phyloP scores from a whole-genome alignment of 2,113 vertebrate species.

The Rhadina sibilatrix region DNA sequence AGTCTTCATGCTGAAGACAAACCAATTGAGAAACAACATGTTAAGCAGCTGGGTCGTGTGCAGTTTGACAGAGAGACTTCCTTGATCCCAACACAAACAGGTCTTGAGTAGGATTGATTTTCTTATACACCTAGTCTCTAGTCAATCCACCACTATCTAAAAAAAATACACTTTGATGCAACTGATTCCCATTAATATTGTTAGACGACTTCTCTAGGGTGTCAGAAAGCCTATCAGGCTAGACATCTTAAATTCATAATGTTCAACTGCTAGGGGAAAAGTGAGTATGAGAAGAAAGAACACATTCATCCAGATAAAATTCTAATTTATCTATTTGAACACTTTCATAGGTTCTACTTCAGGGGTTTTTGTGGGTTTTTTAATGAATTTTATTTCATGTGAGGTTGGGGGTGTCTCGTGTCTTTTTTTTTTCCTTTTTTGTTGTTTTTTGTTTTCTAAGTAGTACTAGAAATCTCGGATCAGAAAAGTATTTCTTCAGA shows the following conservation, averaged over 20 bases:
- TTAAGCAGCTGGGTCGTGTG: background rate
- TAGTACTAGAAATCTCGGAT: background rate
- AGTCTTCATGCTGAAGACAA: background rate
- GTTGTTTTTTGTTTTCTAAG: background rate
- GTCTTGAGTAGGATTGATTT: background rate
- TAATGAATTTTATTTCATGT: rapidly evolving
- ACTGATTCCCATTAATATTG: background rate
- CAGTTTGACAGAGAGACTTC: background rate
- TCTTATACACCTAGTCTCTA: background rate
- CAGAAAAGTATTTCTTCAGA: background rate
- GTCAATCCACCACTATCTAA: background rate
- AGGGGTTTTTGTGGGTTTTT: rapidly evolving
- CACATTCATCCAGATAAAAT: background rate
- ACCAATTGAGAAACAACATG: background rate
- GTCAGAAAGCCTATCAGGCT: background rate
- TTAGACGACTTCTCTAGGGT: background rate
- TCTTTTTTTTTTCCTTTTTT: background rate
- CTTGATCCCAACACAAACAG: background rate
- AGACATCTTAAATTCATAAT: background rate
- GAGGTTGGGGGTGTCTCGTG: rapidly evolving
- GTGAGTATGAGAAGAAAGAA: background rate
- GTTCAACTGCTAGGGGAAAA: background rate
- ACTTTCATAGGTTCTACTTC: background rate
- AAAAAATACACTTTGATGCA: background rate
- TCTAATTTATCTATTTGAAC: background rate